Conservation (phyloP, 2,888 invertebrate genomes). For the Pharmacophagus antenor region DNA sequence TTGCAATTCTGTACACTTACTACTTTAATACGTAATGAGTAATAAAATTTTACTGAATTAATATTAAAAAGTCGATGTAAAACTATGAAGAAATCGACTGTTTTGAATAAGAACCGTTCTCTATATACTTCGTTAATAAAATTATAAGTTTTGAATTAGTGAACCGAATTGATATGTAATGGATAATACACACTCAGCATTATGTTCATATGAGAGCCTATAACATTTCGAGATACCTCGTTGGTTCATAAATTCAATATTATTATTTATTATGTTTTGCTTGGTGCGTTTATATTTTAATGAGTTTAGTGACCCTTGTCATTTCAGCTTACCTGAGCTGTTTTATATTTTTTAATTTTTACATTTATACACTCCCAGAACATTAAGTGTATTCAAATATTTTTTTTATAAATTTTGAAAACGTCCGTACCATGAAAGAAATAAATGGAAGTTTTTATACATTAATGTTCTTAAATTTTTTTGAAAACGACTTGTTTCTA, state of each 20-base stretch:
- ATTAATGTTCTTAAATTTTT: too few species aligned
- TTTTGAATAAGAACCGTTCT: too few species aligned
- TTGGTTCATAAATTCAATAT: conserved; percentile 16
- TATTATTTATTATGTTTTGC: conserved; percentile 11
- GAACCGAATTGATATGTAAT: too few species aligned
- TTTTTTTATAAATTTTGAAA: not conserved
- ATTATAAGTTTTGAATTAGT: too few species aligned
- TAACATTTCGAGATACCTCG: not conserved
- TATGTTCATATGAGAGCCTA: conserved; percentile 1
- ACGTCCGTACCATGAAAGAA: not conserved
- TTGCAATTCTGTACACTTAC: too few species aligned
- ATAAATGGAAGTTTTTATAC: too few species aligned
- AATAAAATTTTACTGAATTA: too few species aligned
- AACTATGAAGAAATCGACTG: too few species aligned
- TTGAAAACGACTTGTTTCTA: too few species aligned
- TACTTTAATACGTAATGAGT: too few species aligned
- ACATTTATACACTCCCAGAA: not conserved
- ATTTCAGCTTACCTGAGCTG: not conserved
- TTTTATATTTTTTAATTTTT: not conserved
- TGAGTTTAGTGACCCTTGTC: not conserved
- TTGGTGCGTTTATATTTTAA: not conserved
- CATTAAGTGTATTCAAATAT: not conserved
- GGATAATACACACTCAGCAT: not conserved
- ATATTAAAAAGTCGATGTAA: too few species aligned
- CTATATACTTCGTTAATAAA: not conserved